Conservation (phyloP, 1,140 invertebrate genomes). For the Drosophila bifasciata region DNA sequence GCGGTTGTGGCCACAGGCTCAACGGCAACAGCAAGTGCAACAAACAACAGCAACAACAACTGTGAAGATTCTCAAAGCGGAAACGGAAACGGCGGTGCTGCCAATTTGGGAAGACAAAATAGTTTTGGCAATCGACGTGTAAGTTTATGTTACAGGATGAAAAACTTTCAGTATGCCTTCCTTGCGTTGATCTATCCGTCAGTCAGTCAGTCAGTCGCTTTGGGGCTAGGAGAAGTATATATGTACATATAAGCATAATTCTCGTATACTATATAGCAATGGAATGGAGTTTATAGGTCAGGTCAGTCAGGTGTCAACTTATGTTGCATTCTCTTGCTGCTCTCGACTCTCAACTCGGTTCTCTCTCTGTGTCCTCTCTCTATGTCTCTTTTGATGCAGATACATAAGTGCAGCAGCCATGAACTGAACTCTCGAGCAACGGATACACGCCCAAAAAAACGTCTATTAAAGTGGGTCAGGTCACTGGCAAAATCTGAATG, state of each 20-base stretch:
- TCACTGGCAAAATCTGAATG: slow-evolving; percentile 40
- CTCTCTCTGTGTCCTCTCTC: background rate
- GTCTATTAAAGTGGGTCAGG: slow-evolving; percentile 72
- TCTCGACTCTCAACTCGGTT: slow-evolving; percentile 24
- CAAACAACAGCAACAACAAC: slow-evolving; percentile 55
- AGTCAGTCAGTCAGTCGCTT: background rate
- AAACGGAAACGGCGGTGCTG: slow-evolving; percentile 29
- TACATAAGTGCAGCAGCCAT: slow-evolving; percentile 63
- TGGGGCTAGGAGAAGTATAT: slow-evolving; percentile 7
- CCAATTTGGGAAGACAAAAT: slow-evolving; percentile 77
- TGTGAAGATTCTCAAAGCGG: slow-evolving; percentile 59
- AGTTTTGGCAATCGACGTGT: slow-evolving; percentile 82
- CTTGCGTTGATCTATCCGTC: background rate
- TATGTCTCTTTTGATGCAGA: slow-evolving; percentile 28
- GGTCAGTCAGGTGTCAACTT: slow-evolving; percentile 40
- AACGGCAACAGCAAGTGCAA: slow-evolving; percentile 31
- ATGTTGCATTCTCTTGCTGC: slow-evolving; percentile 21
- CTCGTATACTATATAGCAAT: slow-evolving; percentile 7
- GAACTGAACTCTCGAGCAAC: slow-evolving; percentile 65
- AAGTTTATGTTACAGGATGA: slow-evolving; percentile 32
- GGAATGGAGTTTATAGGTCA: slow-evolving; percentile 59
- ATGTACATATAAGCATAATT: background rate
- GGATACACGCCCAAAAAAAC: slow-evolving; percentile 79
- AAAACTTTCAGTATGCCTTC: background rate
- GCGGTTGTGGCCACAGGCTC: slow-evolving; percentile 28